Evolutionary conservation across 2,113 vertebrate species (phyloP), one percentile per base, ranked within the genome.

Genomic region (Caloenas nicobarica): DNA sequence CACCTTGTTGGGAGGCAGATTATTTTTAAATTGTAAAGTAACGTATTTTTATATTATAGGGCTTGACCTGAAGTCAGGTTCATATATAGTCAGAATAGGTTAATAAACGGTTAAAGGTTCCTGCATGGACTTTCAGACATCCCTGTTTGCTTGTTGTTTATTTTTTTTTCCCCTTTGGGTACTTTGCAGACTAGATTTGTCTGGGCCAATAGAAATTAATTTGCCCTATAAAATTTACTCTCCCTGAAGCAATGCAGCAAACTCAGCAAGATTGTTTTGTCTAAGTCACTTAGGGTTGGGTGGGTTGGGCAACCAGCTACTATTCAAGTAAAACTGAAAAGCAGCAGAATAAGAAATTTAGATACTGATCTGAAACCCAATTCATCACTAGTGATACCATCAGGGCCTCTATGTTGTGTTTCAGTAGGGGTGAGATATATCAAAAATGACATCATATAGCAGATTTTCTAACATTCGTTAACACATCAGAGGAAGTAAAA

Each of bases 281-380:
- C 62, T 69, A 81, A 91, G 71, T 84, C n/a, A 42, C 40, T 96
- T 58, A 73, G 71, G 81, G 28, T 21, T 94, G 79, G 71, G 74
- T 93, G 71, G 40, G 46, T 86, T 82, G 64, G 36, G 71, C 76
- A 97, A 90, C 34, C 64, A 94, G 82, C 60, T 70, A 38, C 90
- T 86, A 44, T 86, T 94, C 92, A 94, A 88, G 79, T 79, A 90
- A 88, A 77, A 79, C 88, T 92, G 82, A 65, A 96, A 96, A 94
- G 72, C 24, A 74, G n/a, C 19, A 78, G 69, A 84, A 84, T 60
- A 86, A 88, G n/a, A 64, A 51, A 72, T 81, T 60, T 38, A 86
- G 89, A 95, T 93, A 71, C 44, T 0, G 0, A 93, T 94, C 88
- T 93, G 42, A 90, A 60, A 74, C 19, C 12, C 4, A 81, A 78